Conservation (phyloP, 2,888 invertebrate species). For the Ametastegia equiseti region DNA sequence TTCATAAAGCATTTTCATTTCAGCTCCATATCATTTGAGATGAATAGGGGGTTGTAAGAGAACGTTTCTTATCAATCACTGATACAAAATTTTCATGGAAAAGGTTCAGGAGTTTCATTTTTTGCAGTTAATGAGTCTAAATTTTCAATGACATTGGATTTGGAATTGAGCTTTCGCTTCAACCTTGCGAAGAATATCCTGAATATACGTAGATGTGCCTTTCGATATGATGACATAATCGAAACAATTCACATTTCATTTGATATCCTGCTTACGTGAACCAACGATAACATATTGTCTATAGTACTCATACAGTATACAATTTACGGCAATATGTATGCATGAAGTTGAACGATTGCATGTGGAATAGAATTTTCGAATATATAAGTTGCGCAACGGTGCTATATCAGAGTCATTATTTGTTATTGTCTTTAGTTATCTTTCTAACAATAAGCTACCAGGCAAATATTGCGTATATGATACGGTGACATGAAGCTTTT, state of each 20-base stretch:
- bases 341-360: neutral
- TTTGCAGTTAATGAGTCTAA: neutral
- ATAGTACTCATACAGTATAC: neutral
- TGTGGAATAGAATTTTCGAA: neutral
- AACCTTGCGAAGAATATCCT: neutral
- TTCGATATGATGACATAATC: neutral
- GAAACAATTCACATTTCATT: neutral
- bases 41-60: neutral
- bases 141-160: neutral
- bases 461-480: neutral
- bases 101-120: too few species aligned
- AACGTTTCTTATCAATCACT: too few species aligned
- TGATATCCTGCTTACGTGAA: neutral
- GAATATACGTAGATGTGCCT: slow-evolving; percentile 7
- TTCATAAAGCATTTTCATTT: neutral
- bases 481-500: neutral
- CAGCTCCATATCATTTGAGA: neutral
- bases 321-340: neutral
- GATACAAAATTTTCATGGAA: too few species aligned
- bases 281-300: neutral
- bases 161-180: neutral
- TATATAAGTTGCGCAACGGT: neutral
- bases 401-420: neutral
- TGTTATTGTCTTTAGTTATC: neutral
- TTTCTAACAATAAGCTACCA: neutral